phyloP scores from a whole-genome alignment of 1,140 invertebrate species.

The Dufourea novaeangliae region DNA sequence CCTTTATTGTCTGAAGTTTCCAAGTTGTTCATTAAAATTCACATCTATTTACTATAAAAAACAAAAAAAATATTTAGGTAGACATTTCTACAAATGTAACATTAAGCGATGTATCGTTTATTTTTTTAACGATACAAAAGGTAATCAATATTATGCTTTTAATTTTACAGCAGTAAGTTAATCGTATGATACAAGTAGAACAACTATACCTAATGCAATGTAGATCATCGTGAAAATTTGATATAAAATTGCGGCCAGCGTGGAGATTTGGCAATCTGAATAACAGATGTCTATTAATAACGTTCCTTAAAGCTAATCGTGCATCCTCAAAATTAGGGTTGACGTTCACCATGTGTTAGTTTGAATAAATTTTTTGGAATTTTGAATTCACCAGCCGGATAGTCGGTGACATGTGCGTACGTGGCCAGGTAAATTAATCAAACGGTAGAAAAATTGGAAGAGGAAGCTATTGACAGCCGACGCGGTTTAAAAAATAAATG shows the following conservation, averaged over 20 bases:
- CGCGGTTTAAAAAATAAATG: conserved; percentile 74
- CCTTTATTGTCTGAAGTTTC: too few species aligned
- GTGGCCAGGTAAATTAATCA: conserved; percentile 70
- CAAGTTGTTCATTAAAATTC: too few species aligned
- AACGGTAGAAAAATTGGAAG: conserved; percentile 74
- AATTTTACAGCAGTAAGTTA: too few species aligned
- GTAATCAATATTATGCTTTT: too few species aligned
- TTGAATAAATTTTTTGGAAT: conserved; percentile 57
- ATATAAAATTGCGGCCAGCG: neutral
- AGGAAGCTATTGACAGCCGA: conserved; percentile 74
- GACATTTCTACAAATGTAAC: too few species aligned
- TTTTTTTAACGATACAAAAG: too few species aligned
- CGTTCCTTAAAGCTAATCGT: neutral
- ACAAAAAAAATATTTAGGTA: too few species aligned
- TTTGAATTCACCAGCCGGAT: conserved; percentile 44
- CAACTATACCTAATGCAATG: too few species aligned
- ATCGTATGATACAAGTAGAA: too few species aligned
- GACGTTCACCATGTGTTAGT: conserved; percentile 6
- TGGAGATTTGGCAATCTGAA: neutral
- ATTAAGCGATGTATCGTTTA: too few species aligned
- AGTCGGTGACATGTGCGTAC: conserved; percentile 53
- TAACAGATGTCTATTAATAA: neutral
- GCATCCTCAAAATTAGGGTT: neutral
- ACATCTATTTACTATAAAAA: too few species aligned
- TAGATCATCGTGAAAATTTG: neutral